Conservation (phyloP, 2,113 vertebrate genomes). For the Poeciliopsis occidentalis region DNA sequence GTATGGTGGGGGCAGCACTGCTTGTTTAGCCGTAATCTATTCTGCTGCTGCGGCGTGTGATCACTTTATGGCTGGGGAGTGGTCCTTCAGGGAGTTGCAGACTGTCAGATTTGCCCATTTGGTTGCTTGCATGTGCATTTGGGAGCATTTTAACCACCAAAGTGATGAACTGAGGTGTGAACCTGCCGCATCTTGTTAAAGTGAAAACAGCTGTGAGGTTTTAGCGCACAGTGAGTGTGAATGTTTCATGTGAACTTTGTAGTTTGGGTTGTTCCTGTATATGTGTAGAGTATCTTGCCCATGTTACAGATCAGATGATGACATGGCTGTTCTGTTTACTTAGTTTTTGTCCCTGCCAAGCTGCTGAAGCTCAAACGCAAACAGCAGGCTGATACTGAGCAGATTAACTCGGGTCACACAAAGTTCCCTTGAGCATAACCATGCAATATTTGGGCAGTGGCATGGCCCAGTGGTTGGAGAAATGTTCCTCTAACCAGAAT, state of each 20-base stretch:
- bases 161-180: background rate
- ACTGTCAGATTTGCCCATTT: constrained; percentile 11
- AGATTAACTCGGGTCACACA: constrained; percentile 29
- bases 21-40: constrained; percentile 34
- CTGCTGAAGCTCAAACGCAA: constrained; percentile 35
- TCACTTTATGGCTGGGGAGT: constrained; percentile 1
- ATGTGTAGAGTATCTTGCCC: background rate
- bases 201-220: background rate
- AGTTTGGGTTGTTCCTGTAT: background rate
- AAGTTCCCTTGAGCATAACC: constrained; percentile 13
- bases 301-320: constrained; percentile 5
- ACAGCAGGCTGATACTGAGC: constrained; percentile 16
- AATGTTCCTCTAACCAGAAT: background rate
- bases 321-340: constrained; percentile 21
- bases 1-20: background rate
- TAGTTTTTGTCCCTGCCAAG: background rate
- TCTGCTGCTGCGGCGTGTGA: constrained; percentile 30
- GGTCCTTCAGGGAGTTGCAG: constrained; percentile 17
- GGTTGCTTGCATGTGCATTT: background rate
- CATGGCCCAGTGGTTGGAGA: constrained; percentile 18
- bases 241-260: background rate
- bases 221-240: background rate
- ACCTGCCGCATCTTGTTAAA: background rate
- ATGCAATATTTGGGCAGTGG: constrained; percentile 51
- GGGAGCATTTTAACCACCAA: background rate